Base-by-base conservation (phyloP, 2,888 invertebrate genomes). In the Drosophila pseudotalamancana region DNA sequence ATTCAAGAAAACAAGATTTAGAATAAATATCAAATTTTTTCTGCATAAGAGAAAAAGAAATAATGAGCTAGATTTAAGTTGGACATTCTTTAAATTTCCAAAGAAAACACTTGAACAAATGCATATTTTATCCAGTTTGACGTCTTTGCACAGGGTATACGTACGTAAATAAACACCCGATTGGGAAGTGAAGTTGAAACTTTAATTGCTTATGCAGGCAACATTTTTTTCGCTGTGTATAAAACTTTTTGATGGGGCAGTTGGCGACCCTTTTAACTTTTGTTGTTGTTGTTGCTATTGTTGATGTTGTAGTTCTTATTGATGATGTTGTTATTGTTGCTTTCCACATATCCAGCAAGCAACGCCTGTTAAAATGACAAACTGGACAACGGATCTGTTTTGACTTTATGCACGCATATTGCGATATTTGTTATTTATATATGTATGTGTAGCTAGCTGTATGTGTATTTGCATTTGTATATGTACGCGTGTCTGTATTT, bases 341-440 rank as follows among this genome's bases (percentile, higher is more conserved):
- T 61, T 23, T 29, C 32, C 42, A 49, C 37, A 37, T 70, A 40
- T 56, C n/a, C 60, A 45, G 18, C 40, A 51, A 39, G 34, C 31
- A 45, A 19, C 53, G 53, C 25, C n/a, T 46, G 25, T 54, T 50
- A 66, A 70, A 61, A 66, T 71, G 56, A 71, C 32, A 46, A 61
- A 71, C 71, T 61, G 56, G 9, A 45, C 49, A 39, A 25, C 25
- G 25, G 21, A 6, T 45, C 31, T 40, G 40, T 34, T 40, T 16
- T 54, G 42, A 66, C 45, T 42, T 55, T 51, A 32, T 35, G 8
- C 23, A 8, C 18, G 53, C 37, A 37, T 57, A 31, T 51, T 37
- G 40, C 35, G 19, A 54, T 14, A 19, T 51, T 23, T 25, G 14
- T 21, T 11, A 2, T 11, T 27, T 5, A 11, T n/a, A 8, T 2